These are phyloP conservation scores for Sebastes steindachneri DNA, from an alignment of 2,797 vertebrate genomes.

Conservation along the genomic window DNA sequence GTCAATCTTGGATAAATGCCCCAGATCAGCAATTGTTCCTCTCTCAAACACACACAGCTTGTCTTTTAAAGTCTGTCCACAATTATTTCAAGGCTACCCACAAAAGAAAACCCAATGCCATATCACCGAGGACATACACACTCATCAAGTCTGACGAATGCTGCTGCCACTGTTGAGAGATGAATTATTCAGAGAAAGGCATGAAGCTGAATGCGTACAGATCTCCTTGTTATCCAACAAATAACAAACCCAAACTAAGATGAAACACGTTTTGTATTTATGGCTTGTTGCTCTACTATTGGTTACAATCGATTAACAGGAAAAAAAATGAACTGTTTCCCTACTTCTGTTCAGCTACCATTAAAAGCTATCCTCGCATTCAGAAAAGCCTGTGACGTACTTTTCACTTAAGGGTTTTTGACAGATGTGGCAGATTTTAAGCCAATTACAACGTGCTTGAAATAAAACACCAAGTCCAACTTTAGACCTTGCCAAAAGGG, in stretches of 20 bases:
- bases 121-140: slow-evolving; percentile 9
- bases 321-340: neutral
- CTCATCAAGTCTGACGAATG: slow-evolving; percentile 25
- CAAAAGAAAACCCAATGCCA: slow-evolving; percentile 29
- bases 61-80: slow-evolving; percentile 34
- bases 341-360: neutral
- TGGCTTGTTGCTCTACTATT: neutral
- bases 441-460: slow-evolving; percentile 35
- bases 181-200: neutral
- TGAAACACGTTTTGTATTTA: neutral
- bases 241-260: neutral
- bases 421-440: slow-evolving; percentile 35
- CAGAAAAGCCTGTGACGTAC: neutral
- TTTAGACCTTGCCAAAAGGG: slow-evolving; percentile 25
- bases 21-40: neutral
- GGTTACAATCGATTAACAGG: neutral
- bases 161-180: neutral
- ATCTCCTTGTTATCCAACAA: neutral
- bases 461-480: slow-evolving; percentile 42
- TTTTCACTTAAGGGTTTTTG: slow-evolving; percentile 5
- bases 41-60: neutral
- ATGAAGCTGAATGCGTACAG: neutral
- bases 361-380: slow-evolving; percentile 1
- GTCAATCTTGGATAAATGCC: neutral
- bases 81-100: slow-evolving; percentile 54